These are phyloP conservation scores for Sebastes wilsoni DNA, from an alignment of 2,797 vertebrate species.

Conservation along the genomic window DNA sequence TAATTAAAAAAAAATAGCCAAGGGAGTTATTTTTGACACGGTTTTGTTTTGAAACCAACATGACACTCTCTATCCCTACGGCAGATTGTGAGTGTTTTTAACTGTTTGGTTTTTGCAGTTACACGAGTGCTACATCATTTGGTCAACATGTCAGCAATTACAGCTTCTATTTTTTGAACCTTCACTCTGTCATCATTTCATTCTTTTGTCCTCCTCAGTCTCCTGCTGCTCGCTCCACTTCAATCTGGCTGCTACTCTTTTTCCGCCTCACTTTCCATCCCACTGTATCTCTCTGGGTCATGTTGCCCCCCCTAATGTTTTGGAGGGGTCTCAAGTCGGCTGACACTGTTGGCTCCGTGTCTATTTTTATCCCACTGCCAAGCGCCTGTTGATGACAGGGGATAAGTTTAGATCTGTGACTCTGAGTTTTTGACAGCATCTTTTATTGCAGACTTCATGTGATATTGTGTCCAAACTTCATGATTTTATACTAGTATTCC, in stretches of 20 bases:
- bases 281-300: slow-evolving; percentile 43
- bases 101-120: not conserved
- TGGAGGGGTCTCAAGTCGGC: slow-evolving; percentile 65
- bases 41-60: not conserved
- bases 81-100: not conserved
- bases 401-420: slow-evolving; percentile 52
- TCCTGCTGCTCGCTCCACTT: not conserved
- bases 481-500: not conserved
- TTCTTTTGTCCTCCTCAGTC: not conserved
- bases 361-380: slow-evolving; percentile 70
- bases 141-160: not conserved
- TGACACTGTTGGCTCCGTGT: slow-evolving; percentile 45
- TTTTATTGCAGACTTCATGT: not conserved
- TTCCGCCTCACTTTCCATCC: slow-evolving; percentile 18
- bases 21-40: not conserved
- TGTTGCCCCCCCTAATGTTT: slow-evolving; percentile 54
- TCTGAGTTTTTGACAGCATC: not conserved
- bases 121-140: not conserved
- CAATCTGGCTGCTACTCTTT: not conserved
- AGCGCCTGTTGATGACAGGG: slow-evolving; percentile 61
- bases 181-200: not conserved
- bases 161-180: not conserved
- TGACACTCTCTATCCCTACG: not conserved
- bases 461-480: not conserved
- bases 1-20: too few species aligned